These are phyloP conservation scores for Xestia sexstrigata DNA, from an alignment of 2,888 invertebrate species.

Conservation along the genomic window DNA sequence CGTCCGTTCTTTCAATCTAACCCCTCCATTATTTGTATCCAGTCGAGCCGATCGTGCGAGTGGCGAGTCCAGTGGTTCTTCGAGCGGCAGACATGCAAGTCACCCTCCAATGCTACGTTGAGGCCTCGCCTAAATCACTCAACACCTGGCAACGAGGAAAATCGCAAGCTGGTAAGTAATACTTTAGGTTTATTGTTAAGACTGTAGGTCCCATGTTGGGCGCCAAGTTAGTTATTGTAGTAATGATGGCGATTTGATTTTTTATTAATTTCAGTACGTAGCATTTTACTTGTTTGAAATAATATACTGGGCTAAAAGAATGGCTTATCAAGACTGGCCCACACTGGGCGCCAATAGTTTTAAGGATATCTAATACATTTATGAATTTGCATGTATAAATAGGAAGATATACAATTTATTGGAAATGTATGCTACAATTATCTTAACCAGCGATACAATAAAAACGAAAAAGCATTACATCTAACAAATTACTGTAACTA, in stretches of 20 bases:
- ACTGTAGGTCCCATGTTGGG: conserved; percentile 16
- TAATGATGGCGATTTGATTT: background rate
- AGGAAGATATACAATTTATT: background rate
- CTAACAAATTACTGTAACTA: background rate
- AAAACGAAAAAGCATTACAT: background rate
- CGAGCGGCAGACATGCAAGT: conserved; percentile 95
- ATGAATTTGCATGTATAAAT: no score
- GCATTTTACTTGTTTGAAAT: background rate
- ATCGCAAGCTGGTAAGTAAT: conserved; percentile 76
- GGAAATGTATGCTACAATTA: background rate
- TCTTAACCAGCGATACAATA: background rate
- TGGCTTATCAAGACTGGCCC: background rate
- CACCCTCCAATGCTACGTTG: conserved; percentile 95
- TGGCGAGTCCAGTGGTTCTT: conserved; percentile 95
- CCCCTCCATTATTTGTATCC: conserved; percentile 55
- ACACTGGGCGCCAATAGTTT: conserved; percentile 11
- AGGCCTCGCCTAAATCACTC: conserved; percentile 96
- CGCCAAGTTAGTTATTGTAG: conserved; percentile 13
- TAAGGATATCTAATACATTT: background rate
- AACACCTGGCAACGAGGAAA: conserved; percentile 93
- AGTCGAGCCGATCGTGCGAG: conserved; percentile 96
- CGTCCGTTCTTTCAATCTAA: conserved; percentile 38
- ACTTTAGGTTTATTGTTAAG: background rate
- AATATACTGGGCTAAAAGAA: background rate
- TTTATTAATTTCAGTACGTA: background rate